Conservation (phyloP, 2,888 invertebrate genomes). For the Frankliniella intonsa region DNA sequence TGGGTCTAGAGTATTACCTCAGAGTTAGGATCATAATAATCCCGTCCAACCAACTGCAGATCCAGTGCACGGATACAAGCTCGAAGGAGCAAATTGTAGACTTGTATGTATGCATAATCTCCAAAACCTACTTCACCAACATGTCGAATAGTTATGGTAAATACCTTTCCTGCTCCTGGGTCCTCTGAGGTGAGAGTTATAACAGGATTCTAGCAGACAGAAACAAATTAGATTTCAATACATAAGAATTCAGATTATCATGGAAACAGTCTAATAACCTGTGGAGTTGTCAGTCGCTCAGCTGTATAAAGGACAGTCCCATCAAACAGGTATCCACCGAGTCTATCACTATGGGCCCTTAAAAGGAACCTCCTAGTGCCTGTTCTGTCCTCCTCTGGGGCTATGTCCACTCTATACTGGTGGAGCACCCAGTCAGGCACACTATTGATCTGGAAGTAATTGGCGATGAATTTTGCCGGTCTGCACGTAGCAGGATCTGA, state of each 20-base stretch:
- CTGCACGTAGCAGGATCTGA: too few species aligned
- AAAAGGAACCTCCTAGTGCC: conserved; percentile 57
- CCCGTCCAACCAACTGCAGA: conserved; percentile 64
- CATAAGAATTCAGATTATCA: neutral
- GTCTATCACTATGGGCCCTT: conserved; percentile 50
- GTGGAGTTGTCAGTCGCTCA: conserved; percentile 42
- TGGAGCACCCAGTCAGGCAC: conserved; percentile 66
- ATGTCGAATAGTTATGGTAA: conserved; percentile 54
- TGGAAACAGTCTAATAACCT: neutral
- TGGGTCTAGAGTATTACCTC: conserved; percentile 52
- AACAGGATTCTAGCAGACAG: neutral
- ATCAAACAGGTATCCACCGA: conserved; percentile 70
- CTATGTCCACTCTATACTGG: conserved; percentile 71
- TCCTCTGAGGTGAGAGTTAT: conserved; percentile 49
- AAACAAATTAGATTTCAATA: conserved; percentile 37
- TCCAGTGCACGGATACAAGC: conserved; percentile 60
- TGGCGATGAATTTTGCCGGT: conserved; percentile 53
- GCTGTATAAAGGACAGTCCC: conserved; percentile 67
- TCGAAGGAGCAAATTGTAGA: conserved; percentile 72
- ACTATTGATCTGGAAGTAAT: conserved; percentile 64
- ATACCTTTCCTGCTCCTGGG: conserved; percentile 50
- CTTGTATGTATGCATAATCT: conserved; percentile 66
- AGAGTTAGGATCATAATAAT: conserved; percentile 65
- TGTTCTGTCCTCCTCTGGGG: conserved; percentile 66
- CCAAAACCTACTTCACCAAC: conserved; percentile 61